A percentile compares a stretch with the other conserved stretches of the same genome.
Conservation (phyloP, 2,888 invertebrate genomes). For the Andrena marginata region DNA sequence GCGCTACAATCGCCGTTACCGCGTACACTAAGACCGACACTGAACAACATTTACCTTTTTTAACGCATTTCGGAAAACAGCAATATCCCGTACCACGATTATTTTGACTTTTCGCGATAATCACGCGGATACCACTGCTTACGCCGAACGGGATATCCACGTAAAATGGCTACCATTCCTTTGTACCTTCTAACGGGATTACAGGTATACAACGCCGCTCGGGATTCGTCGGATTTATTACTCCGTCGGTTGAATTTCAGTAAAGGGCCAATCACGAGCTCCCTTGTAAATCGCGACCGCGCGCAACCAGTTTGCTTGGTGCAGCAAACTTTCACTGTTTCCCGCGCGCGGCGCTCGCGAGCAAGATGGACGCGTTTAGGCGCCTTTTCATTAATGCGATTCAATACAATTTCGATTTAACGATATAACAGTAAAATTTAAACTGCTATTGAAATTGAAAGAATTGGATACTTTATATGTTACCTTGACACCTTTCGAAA, state of each 20-base stretch:
- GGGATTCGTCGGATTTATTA: constrained; percentile 62
- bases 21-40: constrained; percentile 23
- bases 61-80: constrained; percentile 67
- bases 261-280: constrained; percentile 37
- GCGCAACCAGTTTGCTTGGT: constrained; percentile 34
- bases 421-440: not conserved
- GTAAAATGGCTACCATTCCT: constrained; percentile 77
- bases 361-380: constrained; percentile 30
- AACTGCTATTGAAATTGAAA: not conserved
- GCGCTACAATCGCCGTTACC: not conserved
- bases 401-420: constrained; percentile 11
- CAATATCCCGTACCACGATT: constrained; percentile 65
- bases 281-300: constrained; percentile 21
- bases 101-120: constrained; percentile 69
- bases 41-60: constrained; percentile 66
- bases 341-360: constrained; percentile 46
- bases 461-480: not conserved
- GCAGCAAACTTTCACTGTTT: constrained; percentile 14
- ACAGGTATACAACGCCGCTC: constrained; percentile 40
- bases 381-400: constrained; percentile 38
- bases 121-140: constrained; percentile 74
- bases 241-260: constrained; percentile 48
- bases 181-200: constrained; percentile 70
- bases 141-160: constrained; percentile 73
- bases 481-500: too few relatives aligned